phyloP scores from a whole-genome alignment of 2,888 invertebrate species.

The Helicoverpa assulta region DNA sequence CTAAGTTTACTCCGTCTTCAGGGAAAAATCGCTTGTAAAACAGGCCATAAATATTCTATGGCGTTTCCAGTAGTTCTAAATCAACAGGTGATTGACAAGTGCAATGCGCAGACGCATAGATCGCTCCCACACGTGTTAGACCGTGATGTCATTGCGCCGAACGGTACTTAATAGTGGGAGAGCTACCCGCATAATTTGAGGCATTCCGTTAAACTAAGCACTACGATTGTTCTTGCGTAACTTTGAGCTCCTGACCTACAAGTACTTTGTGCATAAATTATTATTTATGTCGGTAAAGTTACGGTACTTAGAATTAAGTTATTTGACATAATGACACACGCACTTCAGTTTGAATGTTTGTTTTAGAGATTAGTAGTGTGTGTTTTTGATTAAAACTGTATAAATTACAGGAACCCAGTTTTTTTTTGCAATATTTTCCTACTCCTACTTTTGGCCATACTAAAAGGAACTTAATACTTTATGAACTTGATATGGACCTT shows the following conservation, averaged over 20 bases:
- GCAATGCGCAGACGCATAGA: constrained; percentile 56
- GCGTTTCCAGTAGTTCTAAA: constrained; percentile 42
- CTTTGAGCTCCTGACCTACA: constrained; percentile 45
- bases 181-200: constrained; percentile 49
- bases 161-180: constrained; percentile 64
- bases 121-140: constrained; percentile 52
- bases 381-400: too few relatives aligned
- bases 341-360: neutral
- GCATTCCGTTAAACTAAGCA: constrained; percentile 54
- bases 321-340: constrained; percentile 3
- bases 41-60: neutral
- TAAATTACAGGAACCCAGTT: too few relatives aligned
- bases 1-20: too few relatives aligned
- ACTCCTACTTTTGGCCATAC: too few relatives aligned
- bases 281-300: constrained; percentile 4
- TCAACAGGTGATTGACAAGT: constrained; percentile 68
- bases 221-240: constrained; percentile 41
- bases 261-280: constrained; percentile 13
- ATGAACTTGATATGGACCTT: too few relatives aligned
- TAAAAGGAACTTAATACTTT: too few relatives aligned
- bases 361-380: too few relatives aligned
- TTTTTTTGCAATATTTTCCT: too few relatives aligned
- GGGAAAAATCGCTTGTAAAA: neutral
- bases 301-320: neutral
- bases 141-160: constrained; percentile 67